Evolutionary conservation across 2,113 vertebrate genomes (phyloP).

Genomic region (Chaetodon auriga): DNA sequence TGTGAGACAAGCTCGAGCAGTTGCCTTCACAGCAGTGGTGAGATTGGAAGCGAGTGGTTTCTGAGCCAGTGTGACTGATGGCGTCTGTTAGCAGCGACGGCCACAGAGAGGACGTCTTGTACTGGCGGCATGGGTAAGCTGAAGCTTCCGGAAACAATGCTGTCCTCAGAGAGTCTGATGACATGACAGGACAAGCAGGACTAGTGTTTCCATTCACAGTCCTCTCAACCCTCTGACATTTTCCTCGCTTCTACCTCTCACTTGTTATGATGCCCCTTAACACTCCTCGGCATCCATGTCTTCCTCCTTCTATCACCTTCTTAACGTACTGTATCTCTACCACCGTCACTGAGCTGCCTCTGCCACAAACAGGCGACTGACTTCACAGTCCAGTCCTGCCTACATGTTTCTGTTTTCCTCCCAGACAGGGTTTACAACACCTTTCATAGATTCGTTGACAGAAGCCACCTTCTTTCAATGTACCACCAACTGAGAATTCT

Average conservation of each 20-base stretch:
- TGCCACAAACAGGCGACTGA: slow-evolving; percentile 36
- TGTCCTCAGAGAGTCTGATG: slow-evolving; percentile 50
- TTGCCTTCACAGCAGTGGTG: slow-evolving; percentile 81
- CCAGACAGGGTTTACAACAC: not conserved
- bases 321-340: slow-evolving; percentile 35
- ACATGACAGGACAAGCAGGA: slow-evolving; percentile 69
- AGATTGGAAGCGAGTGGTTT: slow-evolving; percentile 77
- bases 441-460: not conserved
- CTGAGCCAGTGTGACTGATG: slow-evolving; percentile 79
- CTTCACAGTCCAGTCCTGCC: slow-evolving; percentile 11
- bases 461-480: not conserved
- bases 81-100: slow-evolving; percentile 74
- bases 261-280: slow-evolving; percentile 69
- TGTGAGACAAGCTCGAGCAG: slow-evolving; percentile 79
- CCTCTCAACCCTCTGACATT: slow-evolving; percentile 61
- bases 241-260: slow-evolving; percentile 57
- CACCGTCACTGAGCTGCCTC: not conserved
- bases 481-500: not conserved
- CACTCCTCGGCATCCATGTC: slow-evolving; percentile 42
- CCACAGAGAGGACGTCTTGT: slow-evolving; percentile 73
- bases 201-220: slow-evolving; percentile 72
- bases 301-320: slow-evolving; percentile 42
- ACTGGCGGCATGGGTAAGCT: slow-evolving; percentile 48
- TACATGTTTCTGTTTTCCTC: slow-evolving; percentile 13
- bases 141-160: slow-evolving; percentile 58